Percentiles rank a stretch among this genome's conserved stretches.
Conservation (phyloP, 2,888 invertebrate genomes). For the Nomada ferruginata region DNA sequence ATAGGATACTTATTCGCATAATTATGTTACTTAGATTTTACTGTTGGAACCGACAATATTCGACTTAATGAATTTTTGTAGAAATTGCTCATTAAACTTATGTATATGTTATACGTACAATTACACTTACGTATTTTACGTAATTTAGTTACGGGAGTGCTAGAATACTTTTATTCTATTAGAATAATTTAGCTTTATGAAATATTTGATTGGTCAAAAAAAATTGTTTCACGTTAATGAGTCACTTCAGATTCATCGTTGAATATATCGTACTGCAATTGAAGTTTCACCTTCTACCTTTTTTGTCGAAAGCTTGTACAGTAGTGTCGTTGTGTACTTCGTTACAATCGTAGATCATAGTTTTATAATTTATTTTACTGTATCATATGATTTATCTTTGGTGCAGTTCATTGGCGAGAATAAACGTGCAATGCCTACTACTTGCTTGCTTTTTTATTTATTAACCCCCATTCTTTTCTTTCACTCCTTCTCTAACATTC, state of each 20-base stretch:
- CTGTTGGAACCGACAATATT: background rate
- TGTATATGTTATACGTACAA: conserved; percentile 9
- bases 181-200: background rate
- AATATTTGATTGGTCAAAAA: background rate
- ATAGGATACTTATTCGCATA: conserved; percentile 11
- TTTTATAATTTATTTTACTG: conserved; percentile 70
- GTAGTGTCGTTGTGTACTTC: conserved; percentile 49
- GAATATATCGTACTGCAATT: conserved; percentile 37
- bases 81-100: conserved; percentile 32
- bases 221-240: conserved; percentile 18
- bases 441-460: conserved; percentile 82
- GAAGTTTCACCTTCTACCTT: background rate
- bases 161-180: conserved; percentile 9
- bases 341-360: conserved; percentile 63
- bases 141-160: conserved; percentile 41
- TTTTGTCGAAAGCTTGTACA: conserved; percentile 57
- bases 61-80: background rate
- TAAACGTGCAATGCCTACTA: conserved; percentile 80
- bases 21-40: conserved; percentile 30
- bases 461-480: conserved; percentile 76
- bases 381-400: conserved; percentile 69
- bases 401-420: conserved; percentile 77
- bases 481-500: conserved; percentile 76
- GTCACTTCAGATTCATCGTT: conserved; percentile 63
- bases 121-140: conserved; percentile 13